Conservation (phyloP, 2,888 invertebrate species). For the Metellina segmentata region DNA sequence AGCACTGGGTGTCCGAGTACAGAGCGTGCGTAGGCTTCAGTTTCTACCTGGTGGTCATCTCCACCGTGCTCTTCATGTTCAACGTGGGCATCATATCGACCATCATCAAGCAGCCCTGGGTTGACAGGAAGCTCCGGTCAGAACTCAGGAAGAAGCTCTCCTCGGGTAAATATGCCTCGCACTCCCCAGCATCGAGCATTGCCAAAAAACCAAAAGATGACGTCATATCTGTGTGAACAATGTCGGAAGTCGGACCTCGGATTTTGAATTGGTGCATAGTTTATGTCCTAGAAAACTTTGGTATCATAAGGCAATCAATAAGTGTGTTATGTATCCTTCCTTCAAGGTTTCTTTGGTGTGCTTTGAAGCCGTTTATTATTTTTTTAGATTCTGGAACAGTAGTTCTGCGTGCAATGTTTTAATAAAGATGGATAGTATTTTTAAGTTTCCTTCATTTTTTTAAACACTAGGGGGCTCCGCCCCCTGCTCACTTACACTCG, state of each 20-base stretch:
- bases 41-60: constrained; percentile 91
- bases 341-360: no score
- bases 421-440: no score
- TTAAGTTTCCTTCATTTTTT: no score
- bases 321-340: no score
- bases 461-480: no score
- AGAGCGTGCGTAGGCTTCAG: constrained; percentile 92
- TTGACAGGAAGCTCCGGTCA: constrained; percentile 85
- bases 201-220: constrained; percentile 62
- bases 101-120: constrained; percentile 86
- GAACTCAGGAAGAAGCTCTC: constrained; percentile 82
- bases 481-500: no score
- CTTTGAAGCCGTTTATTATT: no score
- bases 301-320: no score
- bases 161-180: constrained; percentile 40
- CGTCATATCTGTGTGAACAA: constrained; percentile 49
- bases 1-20: constrained; percentile 91
- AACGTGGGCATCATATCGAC: constrained; percentile 88
- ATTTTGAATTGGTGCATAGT: neutral
- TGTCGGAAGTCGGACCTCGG: neutral
- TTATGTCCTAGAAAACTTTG: neutral
- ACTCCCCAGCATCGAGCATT: constrained; percentile 53
- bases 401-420: no score
- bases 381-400: no score
- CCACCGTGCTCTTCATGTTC: constrained; percentile 86